Evolutionary conservation across 2,888 invertebrate genomes (phyloP).

Genomic region (Pachycephus smyrnensis): DNA sequence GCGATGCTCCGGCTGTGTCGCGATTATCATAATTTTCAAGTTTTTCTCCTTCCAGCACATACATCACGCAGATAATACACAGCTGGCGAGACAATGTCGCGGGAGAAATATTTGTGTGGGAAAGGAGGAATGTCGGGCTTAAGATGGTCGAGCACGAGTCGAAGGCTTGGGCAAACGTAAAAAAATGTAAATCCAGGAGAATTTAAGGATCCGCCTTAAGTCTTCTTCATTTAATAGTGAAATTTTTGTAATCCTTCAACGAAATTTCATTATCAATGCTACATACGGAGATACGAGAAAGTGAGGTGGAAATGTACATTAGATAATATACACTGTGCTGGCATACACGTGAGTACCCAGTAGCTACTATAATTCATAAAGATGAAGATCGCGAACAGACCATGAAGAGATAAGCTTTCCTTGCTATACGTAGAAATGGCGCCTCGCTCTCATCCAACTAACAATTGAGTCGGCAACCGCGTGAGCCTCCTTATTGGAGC

Average conservation of each 20-base stretch:
- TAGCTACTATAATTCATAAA: neutral
- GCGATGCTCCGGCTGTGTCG: slow-evolving; percentile 17
- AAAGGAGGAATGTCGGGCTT: slow-evolving; percentile 47
- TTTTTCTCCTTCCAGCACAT: slow-evolving; percentile 31
- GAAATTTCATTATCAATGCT: neutral
- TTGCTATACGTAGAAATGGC: neutral
- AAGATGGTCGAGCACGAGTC: slow-evolving; percentile 25
- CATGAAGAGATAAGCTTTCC: neutral
- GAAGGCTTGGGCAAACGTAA: neutral
- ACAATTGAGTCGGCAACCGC: slow-evolving; percentile 13
- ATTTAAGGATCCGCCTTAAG: neutral
- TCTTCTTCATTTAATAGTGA: neutral
- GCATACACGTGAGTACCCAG: neutral
- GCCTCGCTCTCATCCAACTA: neutral
- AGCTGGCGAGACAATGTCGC: slow-evolving; percentile 30
- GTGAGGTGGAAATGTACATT: too few relatives aligned
- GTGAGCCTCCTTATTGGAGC: slow-evolving; percentile 29
- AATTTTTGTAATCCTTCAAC: neutral
- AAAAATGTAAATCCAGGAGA: slow-evolving; percentile 2
- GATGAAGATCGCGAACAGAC: neutral
- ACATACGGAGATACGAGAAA: neutral
- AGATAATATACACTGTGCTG: neutral
- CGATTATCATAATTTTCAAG: slow-evolving; percentile 26
- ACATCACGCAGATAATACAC: slow-evolving; percentile 48
- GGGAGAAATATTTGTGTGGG: slow-evolving; percentile 52